Percentiles rank a stretch among this genome's conserved stretches.
These are phyloP conservation scores for Neodiprion fabricii DNA, from an alignment of 1,140 invertebrate species.

Conservation along the genomic window DNA sequence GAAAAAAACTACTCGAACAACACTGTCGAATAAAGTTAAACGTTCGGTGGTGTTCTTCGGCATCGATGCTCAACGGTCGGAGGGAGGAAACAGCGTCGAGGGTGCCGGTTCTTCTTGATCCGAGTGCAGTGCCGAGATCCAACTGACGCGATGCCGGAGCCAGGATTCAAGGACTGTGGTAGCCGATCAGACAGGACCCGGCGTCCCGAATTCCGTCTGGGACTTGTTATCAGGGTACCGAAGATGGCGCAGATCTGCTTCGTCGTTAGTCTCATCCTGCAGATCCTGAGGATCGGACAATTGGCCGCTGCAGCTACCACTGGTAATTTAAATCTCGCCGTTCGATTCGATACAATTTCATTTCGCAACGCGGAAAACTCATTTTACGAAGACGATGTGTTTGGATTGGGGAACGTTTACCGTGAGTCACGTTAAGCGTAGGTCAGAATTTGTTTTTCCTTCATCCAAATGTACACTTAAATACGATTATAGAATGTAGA, in stretches of 20 bases:
- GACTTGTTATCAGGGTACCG: not conserved
- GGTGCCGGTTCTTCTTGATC: not conserved
- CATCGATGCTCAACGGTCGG: not conserved
- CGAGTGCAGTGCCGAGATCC: too few species aligned
- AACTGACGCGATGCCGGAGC: too few species aligned
- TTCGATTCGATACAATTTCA: too few species aligned
- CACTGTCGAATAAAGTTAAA: not conserved
- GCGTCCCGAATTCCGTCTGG: not conserved
- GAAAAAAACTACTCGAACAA: not conserved
- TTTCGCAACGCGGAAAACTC: too few species aligned
- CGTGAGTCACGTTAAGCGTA: too few species aligned
- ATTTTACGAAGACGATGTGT: too few species aligned
- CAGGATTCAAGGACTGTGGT: too few species aligned
- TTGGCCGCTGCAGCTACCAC: not conserved
- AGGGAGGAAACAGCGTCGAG: not conserved
- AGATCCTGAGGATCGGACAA: not conserved
- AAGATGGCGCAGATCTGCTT: not conserved
- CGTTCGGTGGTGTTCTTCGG: not conserved
- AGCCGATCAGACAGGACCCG: not conserved
- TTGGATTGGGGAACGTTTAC: too few species aligned
- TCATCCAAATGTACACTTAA: too few species aligned
- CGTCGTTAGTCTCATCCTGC: not conserved
- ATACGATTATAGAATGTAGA: too few species aligned
- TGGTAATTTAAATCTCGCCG: not conserved
- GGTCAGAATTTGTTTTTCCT: too few species aligned